Conservation (phyloP, 2,797 vertebrate species). For the Lepilemur septentrionalis region DNA sequence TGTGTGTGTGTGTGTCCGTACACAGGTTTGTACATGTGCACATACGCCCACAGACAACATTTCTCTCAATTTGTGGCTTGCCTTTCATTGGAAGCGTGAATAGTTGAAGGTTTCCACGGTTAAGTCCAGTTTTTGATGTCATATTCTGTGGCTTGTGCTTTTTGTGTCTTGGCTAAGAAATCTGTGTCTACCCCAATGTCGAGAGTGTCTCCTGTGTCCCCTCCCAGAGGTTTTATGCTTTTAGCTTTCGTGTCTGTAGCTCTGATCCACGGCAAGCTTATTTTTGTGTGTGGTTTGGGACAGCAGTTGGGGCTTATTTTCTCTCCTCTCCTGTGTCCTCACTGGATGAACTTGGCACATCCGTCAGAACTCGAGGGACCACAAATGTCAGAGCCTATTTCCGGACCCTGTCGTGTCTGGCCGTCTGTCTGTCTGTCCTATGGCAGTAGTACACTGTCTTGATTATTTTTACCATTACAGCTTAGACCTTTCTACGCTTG, state of each 20-base stretch:
- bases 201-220: background rate
- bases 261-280: fast-evolving
- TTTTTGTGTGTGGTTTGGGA: background rate
- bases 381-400: background rate
- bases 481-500: background rate
- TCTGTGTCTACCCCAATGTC: fast-evolving
- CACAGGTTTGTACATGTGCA: background rate
- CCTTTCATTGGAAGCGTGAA: background rate
- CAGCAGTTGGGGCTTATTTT: background rate
- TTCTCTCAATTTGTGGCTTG: background rate
- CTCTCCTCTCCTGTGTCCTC: background rate
- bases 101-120: background rate
- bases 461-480: too few species aligned
- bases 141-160: background rate
- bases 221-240: background rate
- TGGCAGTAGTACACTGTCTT: fast-evolving
- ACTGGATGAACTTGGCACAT: background rate
- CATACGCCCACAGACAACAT: fast-evolving
- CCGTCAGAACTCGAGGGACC: background rate
- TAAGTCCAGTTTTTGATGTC: background rate
- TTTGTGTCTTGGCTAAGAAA: background rate
- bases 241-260: background rate
- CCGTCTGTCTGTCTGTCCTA: background rate
- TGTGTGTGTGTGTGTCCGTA: fast-evolving
- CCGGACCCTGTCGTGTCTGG: background rate